phyloP scores from a whole-genome alignment of 2,113 vertebrate species.

The Eudyptes chrysolophus region DNA sequence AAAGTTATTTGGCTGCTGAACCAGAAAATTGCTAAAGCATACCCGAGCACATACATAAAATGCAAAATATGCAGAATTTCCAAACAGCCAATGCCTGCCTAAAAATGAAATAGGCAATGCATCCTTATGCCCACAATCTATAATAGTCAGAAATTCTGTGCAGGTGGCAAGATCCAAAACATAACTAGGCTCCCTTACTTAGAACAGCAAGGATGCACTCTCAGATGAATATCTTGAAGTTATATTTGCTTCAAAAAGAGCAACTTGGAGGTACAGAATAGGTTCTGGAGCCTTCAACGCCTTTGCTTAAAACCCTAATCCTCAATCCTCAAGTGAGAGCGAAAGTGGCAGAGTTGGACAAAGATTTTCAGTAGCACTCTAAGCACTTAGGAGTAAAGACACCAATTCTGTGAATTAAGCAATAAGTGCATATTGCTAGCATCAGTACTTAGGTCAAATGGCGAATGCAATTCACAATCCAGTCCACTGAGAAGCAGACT shows the following conservation, averaged over 20 bases:
- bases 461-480: not conserved
- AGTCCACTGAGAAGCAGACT: not conserved
- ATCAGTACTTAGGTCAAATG: not conserved
- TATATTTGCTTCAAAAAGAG: not conserved
- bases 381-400: not conserved
- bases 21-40: not conserved
- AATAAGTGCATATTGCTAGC: not conserved
- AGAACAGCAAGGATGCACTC: constrained; percentile 9
- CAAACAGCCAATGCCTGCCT: not conserved
- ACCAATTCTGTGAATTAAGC: not conserved
- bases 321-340: not conserved
- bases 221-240: not conserved
- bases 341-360: not conserved
- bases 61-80: constrained; percentile 6
- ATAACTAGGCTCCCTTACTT: not conserved
- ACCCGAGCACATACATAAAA: not conserved
- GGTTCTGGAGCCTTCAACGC: not conserved
- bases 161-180: not conserved
- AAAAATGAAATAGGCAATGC: constrained; percentile 1
- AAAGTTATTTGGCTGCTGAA: not conserved
- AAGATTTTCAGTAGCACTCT: constrained; percentile 4
- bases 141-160: not conserved
- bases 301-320: not conserved
- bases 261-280: not conserved
- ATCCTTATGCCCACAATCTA: not conserved